phyloP scores from a whole-genome alignment of 2,888 invertebrate genomes.

The Diaphora mendica region DNA sequence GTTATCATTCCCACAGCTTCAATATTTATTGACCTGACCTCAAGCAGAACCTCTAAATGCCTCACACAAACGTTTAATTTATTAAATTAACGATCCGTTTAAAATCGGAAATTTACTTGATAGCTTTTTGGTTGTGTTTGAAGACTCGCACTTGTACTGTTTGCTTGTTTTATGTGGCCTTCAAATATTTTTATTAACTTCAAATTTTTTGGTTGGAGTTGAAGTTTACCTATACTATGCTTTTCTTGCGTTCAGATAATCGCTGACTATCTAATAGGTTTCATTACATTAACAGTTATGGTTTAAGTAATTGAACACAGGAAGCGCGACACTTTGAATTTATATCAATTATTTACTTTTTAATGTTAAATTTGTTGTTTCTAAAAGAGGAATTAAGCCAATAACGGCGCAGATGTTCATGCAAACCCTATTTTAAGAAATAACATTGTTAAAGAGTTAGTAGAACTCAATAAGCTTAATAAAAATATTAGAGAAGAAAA shows the following conservation, averaged over 20 bases:
- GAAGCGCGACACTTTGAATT: neutral
- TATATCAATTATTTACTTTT: too few species aligned
- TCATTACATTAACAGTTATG: neutral
- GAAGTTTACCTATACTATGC: neutral
- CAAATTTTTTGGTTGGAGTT: neutral
- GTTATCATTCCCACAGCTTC: constrained; percentile 36
- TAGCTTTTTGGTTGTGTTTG: constrained; percentile 19
- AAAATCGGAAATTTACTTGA: constrained; percentile 32
- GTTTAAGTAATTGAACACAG: too few species aligned
- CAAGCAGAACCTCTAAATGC: constrained; percentile 9
- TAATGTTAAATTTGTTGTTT: too few species aligned
- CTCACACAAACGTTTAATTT: constrained; percentile 30
- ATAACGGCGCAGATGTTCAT: too few species aligned
- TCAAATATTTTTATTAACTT: neutral
- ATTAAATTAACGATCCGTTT: constrained; percentile 38
- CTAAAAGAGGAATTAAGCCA: too few species aligned
- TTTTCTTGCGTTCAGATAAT: neutral
- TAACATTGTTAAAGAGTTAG: too few species aligned
- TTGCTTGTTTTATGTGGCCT: constrained; percentile 2
- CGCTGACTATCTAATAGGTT: neutral
- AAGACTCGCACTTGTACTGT: neutral
- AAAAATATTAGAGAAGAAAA: too few species aligned
- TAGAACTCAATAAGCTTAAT: too few species aligned
- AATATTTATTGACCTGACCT: constrained; percentile 40
- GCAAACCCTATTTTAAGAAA: too few species aligned